Percentiles rank a stretch among this genome's conserved stretches.
Evolutionary conservation across 37 sponge, comb jelly and placozoan species (phyloP).

Genomic region (Petrosia ficiformis): DNA sequence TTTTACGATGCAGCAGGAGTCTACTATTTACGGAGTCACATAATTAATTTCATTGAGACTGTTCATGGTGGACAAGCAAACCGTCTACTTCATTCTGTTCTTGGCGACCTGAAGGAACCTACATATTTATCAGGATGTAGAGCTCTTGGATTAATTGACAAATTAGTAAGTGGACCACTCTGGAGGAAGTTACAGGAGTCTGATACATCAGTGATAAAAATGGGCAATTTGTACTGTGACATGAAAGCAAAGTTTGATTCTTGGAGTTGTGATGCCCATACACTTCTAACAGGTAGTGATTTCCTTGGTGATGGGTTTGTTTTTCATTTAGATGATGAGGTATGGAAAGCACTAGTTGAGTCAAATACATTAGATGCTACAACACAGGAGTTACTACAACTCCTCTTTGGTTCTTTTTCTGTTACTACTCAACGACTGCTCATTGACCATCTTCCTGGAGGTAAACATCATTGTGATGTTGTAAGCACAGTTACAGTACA

Average conservation of each 20-base stretch:
- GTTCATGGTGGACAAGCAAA: too few species aligned
- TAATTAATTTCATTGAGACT: slow-evolving; percentile 13
- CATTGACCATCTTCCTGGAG: slow-evolving; percentile 40
- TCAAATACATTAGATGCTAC: not conserved
- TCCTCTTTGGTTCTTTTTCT: slow-evolving; percentile 24
- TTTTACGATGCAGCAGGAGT: too few species aligned
- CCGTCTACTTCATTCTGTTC: slow-evolving; percentile 8
- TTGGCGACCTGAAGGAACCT: slow-evolving; percentile 14
- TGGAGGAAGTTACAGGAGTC: slow-evolving; percentile 26
- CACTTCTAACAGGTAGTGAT: not conserved
- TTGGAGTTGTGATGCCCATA: slow-evolving; percentile 22
- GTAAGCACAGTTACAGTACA: not conserved
- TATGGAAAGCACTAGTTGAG: not conserved
- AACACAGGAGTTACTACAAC: slow-evolving; percentile 23
- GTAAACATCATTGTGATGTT: slow-evolving; percentile 15
- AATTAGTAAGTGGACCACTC: slow-evolving; percentile 35
- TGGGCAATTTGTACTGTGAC: slow-evolving; percentile 28
- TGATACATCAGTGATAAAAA: not conserved
- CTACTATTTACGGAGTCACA: slow-evolving; percentile 24
- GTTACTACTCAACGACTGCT: slow-evolving; percentile 23
- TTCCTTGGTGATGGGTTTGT: not conserved
- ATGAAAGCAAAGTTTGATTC: slow-evolving; percentile 30
- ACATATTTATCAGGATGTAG: slow-evolving; percentile 24
- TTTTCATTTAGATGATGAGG: not conserved
- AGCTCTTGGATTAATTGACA: slow-evolving; percentile 37